These are phyloP conservation scores for Chaetops frenatus DNA, from an alignment of 2,113 vertebrate genomes.

Conservation along the genomic window DNA sequence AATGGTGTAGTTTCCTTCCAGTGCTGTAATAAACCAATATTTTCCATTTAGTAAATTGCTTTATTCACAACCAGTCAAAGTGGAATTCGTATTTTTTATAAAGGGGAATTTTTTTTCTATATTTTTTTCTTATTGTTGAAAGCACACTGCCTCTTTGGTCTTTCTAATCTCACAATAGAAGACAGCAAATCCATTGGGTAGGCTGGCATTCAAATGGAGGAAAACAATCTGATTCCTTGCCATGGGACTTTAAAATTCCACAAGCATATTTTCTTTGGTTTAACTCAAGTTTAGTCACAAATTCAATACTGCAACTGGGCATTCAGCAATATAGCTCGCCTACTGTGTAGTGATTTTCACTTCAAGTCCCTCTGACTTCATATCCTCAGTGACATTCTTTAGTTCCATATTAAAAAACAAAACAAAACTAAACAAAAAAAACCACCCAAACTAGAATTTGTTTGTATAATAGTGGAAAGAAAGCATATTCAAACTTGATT, in stretches of 20 bases:
- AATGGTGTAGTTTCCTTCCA: background rate
- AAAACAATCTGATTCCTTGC: background rate
- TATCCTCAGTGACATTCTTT: background rate
- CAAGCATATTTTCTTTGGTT: background rate
- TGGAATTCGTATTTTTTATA: background rate
- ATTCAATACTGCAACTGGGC: background rate
- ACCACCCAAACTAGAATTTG: background rate
- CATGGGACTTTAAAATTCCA: background rate
- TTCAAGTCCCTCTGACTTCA: background rate
- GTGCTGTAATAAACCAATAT: background rate
- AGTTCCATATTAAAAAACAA: background rate
- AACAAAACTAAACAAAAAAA: no score
- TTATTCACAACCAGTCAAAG: background rate
- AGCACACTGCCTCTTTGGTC: background rate
- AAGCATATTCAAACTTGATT: background rate
- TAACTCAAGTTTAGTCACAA: slow-evolving; percentile 13
- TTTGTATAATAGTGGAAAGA: background rate
- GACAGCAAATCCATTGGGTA: background rate
- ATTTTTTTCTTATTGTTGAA: background rate
- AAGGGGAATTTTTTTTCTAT: background rate
- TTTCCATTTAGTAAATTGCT: background rate
- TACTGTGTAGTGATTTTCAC: background rate
- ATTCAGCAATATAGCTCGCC: background rate
- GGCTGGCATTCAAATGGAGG: background rate
- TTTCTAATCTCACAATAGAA: background rate